phyloP scores from a whole-genome alignment of 1,140 invertebrate species.

The Plectus sambesii region DNA sequence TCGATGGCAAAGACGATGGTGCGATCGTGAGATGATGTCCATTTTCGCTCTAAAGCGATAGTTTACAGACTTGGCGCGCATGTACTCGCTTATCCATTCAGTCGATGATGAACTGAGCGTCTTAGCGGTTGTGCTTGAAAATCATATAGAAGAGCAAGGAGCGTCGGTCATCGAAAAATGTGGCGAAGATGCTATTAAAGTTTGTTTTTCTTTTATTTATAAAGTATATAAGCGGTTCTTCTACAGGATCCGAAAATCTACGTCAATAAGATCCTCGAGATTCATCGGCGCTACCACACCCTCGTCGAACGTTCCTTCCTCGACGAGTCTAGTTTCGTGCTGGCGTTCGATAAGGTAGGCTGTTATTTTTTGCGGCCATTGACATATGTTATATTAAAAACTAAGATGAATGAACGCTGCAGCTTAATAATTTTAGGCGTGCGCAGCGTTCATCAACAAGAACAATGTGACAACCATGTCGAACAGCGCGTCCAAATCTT shows the following conservation, averaged over 20 bases:
- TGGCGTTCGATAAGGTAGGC: constrained; percentile 87
- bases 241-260: constrained; percentile 85
- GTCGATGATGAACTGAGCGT: no score
- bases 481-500: constrained; percentile 81
- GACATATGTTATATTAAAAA: no score
- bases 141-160: constrained; percentile 84
- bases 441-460: constrained; percentile 89
- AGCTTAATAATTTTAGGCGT: no score
- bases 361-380: no score
- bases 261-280: constrained; percentile 88
- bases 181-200: constrained; percentile 59
- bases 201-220: no score
- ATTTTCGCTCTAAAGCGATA: no score
- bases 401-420: no score
- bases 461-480: constrained; percentile 83
- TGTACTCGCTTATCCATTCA: no score
- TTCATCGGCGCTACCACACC: constrained; percentile 92
- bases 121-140: constrained; percentile 72
- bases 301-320: constrained; percentile 84
- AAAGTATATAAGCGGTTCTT: no score
- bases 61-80: no score
- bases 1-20: no score
- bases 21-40: no score
- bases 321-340: constrained; percentile 91
- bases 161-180: constrained; percentile 79